Conservation (phyloP, 2,888 invertebrate genomes). For the Pseudococcus longispinus region DNA sequence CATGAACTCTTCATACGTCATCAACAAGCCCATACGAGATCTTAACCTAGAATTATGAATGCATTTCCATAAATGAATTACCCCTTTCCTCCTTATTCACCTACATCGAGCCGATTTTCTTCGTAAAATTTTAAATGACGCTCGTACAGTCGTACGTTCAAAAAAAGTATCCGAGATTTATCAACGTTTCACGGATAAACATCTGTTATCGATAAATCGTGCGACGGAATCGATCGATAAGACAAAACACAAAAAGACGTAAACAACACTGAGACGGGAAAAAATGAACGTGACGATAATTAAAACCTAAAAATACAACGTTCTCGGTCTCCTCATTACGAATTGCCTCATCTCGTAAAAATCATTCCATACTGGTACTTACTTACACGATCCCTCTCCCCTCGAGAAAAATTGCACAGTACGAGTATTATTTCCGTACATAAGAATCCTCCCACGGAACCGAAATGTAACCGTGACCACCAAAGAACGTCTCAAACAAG, state of each 20-base stretch:
- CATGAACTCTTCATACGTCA: no score
- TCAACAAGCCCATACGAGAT: no score
- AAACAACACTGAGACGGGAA: not conserved
- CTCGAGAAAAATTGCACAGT: not conserved
- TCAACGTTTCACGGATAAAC: not conserved
- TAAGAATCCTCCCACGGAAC: not conserved
- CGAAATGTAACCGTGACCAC: not conserved
- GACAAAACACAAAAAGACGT: not conserved
- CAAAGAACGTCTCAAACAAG: not conserved
- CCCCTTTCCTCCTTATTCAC: no score
- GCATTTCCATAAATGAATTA: no score
- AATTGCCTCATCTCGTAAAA: not conserved
- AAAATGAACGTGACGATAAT: slow-evolving; percentile 14
- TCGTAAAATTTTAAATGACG: not conserved
- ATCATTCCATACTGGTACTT: not conserved
- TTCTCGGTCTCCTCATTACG: not conserved
- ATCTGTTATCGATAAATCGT: not conserved
- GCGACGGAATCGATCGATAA: not conserved
- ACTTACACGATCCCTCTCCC: not conserved
- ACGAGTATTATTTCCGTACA: not conserved
- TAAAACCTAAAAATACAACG: not conserved
- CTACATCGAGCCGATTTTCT: not conserved
- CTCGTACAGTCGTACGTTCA: not conserved
- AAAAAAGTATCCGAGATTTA: not conserved
- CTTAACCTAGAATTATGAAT: no score